phyloP scores from a whole-genome alignment of 92 coral and sea anemone species.

The Zoanthus solanderi region DNA sequence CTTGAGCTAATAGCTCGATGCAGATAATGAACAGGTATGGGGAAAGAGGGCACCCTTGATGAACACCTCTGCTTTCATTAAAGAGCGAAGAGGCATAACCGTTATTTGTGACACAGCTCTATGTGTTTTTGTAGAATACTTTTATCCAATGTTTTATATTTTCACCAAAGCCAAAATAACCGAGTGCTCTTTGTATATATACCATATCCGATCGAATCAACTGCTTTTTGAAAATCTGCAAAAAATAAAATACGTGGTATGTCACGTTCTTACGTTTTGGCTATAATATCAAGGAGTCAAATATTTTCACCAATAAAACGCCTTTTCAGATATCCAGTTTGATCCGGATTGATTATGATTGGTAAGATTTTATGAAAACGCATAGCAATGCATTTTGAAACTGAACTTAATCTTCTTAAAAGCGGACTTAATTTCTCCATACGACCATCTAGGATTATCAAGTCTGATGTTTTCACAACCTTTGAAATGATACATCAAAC shows the following conservation, averaged over 20 bases:
- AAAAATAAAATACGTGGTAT: conserved; percentile 5
- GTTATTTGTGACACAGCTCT: conserved; percentile 27
- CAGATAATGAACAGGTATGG: conserved; percentile 23
- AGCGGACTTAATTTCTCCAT: too few species aligned
- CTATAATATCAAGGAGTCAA: conserved; percentile 30
- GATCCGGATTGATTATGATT: conserved; percentile 27
- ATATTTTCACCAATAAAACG: conserved; percentile 17
- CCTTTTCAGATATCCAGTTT: conserved; percentile 46
- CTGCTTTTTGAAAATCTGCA: conserved; percentile 22
- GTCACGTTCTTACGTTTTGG: not conserved
- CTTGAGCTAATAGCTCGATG: conserved; percentile 17
- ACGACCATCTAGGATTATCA: too few species aligned
- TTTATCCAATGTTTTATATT: conserved; percentile 4
- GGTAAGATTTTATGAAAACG: conserved; percentile 27
- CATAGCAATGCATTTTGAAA: conserved; percentile 9
- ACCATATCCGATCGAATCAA: conserved; percentile 11
- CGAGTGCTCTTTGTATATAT: not conserved
- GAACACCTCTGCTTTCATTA: conserved; percentile 35
- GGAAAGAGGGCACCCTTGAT: conserved; percentile 45
- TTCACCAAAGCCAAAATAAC: not conserved
- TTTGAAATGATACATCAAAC: too few species aligned
- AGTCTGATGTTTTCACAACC: too few species aligned
- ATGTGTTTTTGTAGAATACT: conserved; percentile 1
- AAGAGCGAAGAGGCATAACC: conserved; percentile 29
- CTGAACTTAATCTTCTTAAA: too few species aligned